Evolutionary conservation across 2,113 vertebrate species (phyloP).

Genomic region (Hylia prasina): DNA sequence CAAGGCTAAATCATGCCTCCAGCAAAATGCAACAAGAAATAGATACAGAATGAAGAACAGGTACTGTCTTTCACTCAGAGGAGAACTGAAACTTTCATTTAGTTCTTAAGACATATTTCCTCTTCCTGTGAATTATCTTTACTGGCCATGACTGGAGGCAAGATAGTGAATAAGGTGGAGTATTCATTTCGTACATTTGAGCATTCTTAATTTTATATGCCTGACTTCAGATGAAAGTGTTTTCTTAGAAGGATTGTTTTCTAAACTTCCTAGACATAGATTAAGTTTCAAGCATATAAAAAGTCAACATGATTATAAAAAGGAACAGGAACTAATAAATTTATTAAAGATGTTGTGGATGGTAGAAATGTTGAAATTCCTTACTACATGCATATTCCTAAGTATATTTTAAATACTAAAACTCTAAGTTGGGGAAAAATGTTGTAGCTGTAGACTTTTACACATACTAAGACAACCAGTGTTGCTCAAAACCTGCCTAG

Average conservation of each 20-base stretch:
- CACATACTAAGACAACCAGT: background rate
- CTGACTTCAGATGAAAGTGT: slow-evolving; percentile 22
- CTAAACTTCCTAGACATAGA: background rate
- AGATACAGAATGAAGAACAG: background rate
- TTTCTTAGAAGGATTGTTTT: background rate
- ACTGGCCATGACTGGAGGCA: background rate
- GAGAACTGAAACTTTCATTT: slow-evolving; percentile 21
- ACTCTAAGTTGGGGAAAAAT: background rate
- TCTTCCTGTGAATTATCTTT: slow-evolving; percentile 36
- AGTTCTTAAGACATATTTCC: background rate
- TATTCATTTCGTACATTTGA: slow-evolving; percentile 9
- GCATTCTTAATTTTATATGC: background rate
- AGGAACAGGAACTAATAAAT: background rate
- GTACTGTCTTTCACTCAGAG: background rate
- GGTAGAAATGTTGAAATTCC: background rate
- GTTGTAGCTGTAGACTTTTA: background rate
- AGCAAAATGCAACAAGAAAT: slow-evolving; percentile 10
- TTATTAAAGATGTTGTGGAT: background rate
- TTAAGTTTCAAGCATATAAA: background rate
- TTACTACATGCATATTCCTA: background rate
- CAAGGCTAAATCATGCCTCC: background rate
- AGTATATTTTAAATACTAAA: background rate
- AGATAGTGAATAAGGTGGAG: background rate
- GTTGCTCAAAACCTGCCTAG: background rate
- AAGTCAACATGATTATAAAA: background rate